Conservation (phyloP, 2,113 vertebrate species). For the Lucifuga dentata region DNA sequence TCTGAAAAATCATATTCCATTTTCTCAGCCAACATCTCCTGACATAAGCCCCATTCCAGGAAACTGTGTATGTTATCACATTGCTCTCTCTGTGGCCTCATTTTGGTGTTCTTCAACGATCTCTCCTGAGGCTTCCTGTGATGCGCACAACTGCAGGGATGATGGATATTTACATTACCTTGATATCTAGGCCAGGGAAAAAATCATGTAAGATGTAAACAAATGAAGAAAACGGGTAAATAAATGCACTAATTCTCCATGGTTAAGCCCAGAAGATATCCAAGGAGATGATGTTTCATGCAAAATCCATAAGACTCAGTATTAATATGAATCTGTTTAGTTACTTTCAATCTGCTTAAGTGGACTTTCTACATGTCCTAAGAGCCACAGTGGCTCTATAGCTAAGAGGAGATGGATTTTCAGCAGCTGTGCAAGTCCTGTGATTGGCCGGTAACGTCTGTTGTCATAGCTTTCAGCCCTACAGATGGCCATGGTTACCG, state of each 20-base stretch:
- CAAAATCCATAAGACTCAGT: not conserved
- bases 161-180: conserved; percentile 53
- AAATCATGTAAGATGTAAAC: conserved; percentile 8
- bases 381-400: conserved; percentile 39
- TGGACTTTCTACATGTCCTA: conserved; percentile 21
- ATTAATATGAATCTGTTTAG: conserved; percentile 39
- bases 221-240: not conserved
- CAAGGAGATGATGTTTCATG: conserved; percentile 2
- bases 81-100: conserved; percentile 64
- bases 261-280: not conserved
- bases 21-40: conserved; percentile 31
- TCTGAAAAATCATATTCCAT: conserved; percentile 33
- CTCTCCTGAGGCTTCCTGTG: conserved; percentile 49
- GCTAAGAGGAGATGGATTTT: conserved; percentile 67
- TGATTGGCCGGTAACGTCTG: conserved; percentile 68
- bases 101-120: conserved; percentile 56
- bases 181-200: conserved; percentile 37
- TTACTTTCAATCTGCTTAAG: conserved; percentile 46
- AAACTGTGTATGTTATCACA: conserved; percentile 44
- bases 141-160: conserved; percentile 30
- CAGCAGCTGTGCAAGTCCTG: conserved; percentile 37
- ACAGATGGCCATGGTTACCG: conserved; percentile 78
- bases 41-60: conserved; percentile 49
- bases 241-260: not conserved
- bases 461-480: conserved; percentile 73